Evolutionary conservation across 2,797 vertebrate species (phyloP), one percentile per base, ranked within the genome.

Genomic region (Chromis chromis): DNA sequence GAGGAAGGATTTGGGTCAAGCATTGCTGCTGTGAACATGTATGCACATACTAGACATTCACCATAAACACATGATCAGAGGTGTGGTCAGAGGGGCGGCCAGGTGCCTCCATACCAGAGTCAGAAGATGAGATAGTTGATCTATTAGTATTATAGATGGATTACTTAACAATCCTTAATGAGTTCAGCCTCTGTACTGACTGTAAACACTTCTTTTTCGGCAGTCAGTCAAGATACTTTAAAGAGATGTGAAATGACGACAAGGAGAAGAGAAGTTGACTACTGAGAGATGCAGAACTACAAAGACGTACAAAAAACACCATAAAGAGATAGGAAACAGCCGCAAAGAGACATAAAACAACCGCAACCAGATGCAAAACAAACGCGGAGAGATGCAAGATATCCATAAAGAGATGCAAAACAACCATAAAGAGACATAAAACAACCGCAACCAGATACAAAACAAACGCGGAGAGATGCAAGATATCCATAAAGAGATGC

Each of bases 1-100:
- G 53, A 76, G 27, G 25, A 57, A 40, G 79, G 88, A 90, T 90
- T 82, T 78, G 60, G 85, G 82, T 87, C 77, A 87, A 24, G 70
- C 76, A 54, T 82, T 78, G 58, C 74, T 81, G 27, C 53, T 55
- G 25, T 44, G 25, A 62, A 64, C 50, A 66, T 58, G 50, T 68
- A 55, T 46, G 72, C 40, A 71, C 65, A 70, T 31, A 57, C 13
- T 44, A 61, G 24, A 73, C 52, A 68, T 60, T 25, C 10, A 19
- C 27, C 46, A 28, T 27, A 58, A 19, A 39, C 7, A 49, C 31
- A 44, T 19, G 42, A 16, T 19, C 17, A 44, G 33, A 28, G 16
- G 19, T 33, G 27, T 21, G 39, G 5, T 19, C 17, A 44, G 33
- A 28, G 16, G 19, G 42, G 27, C 21, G 39, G 5, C 7, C 24